A percentile compares a stretch with the other conserved stretches of the same genome.
phyloP scores from a whole-genome alignment of 2,797 vertebrate species.

The Pseudocheirus occidentalis region DNA sequence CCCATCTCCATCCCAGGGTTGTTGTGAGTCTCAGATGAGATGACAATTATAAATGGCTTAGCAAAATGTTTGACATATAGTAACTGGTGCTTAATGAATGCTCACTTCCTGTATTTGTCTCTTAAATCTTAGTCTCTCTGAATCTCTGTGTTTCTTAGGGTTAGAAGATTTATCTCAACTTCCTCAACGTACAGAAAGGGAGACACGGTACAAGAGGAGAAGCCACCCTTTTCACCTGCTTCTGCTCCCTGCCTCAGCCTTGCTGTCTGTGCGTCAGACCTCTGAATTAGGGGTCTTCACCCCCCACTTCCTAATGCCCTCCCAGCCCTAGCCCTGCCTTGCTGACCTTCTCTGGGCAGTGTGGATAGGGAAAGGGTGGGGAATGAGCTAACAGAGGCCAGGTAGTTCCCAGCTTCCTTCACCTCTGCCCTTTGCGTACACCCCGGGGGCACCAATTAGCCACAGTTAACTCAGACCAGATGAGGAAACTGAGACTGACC shows the following conservation, averaged over 20 bases:
- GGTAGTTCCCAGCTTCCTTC: slow-evolving; percentile 41
- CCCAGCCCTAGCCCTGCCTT: background rate
- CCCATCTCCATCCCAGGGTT: background rate
- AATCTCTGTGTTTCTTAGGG: slow-evolving; percentile 1
- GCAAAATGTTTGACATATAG: background rate
- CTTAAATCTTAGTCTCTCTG: background rate
- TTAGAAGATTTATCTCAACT: background rate
- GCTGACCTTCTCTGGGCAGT: background rate
- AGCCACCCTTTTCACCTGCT: background rate
- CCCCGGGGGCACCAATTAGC: slow-evolving; percentile 36
- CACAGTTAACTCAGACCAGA: background rate
- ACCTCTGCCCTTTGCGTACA: background rate
- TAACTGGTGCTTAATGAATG: background rate
- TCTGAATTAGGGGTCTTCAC: background rate
- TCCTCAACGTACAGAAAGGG: background rate
- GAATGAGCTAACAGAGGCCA: background rate
- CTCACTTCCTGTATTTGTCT: background rate
- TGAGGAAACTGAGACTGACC: slow-evolving; percentile 53
- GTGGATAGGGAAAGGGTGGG: background rate
- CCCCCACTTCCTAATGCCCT: accelerated
- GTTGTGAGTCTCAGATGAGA: background rate
- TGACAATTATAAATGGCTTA: background rate
- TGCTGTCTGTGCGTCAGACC: background rate
- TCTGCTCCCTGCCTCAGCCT: background rate
- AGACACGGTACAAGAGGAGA: background rate